Conservation (phyloP, 2,797 vertebrate species). For the Bufotes viridis region DNA sequence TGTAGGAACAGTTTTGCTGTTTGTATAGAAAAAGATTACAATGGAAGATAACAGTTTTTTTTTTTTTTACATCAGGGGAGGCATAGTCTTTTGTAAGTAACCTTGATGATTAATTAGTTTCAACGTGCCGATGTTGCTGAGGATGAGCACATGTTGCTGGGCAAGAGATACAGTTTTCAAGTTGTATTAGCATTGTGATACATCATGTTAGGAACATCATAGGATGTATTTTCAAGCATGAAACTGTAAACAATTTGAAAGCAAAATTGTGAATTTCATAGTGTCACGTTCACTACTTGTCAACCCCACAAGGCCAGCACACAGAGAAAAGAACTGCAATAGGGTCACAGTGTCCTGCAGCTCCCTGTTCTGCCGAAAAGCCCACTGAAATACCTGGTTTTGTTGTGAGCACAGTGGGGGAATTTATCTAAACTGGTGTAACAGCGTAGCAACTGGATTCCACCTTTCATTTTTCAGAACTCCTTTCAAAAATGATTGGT, state of each 20-base stretch:
- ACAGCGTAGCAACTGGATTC: no score
- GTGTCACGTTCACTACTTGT: conserved; percentile 61
- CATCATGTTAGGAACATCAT: conserved; percentile 29
- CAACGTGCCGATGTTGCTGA: not conserved
- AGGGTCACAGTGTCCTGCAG: conserved; percentile 43
- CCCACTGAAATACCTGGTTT: not conserved
- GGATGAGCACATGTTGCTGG: conserved; percentile 29
- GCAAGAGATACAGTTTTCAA: conserved; percentile 47
- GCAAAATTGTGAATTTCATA: conserved; percentile 49
- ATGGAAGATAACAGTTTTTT: not conserved
- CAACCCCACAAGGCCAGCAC: conserved; percentile 40
- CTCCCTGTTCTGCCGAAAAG: not conserved
- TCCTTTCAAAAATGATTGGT: no score
- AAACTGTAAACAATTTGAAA: conserved; percentile 60
- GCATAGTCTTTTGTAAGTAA: not conserved
- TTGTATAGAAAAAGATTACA: no score
- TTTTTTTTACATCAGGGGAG: not conserved
- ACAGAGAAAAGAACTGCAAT: conserved; percentile 49
- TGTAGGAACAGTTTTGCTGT: not conserved
- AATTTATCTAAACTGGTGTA: no score
- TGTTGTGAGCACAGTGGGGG: not conserved
- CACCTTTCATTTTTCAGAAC: no score
- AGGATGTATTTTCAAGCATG: conserved; percentile 61
- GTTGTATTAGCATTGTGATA: conserved; percentile 42
- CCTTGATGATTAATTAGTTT: conserved; percentile 12